These are phyloP conservation scores for Melolontha melolontha DNA, from an alignment of 2,888 invertebrate species.

Conservation along the genomic window DNA sequence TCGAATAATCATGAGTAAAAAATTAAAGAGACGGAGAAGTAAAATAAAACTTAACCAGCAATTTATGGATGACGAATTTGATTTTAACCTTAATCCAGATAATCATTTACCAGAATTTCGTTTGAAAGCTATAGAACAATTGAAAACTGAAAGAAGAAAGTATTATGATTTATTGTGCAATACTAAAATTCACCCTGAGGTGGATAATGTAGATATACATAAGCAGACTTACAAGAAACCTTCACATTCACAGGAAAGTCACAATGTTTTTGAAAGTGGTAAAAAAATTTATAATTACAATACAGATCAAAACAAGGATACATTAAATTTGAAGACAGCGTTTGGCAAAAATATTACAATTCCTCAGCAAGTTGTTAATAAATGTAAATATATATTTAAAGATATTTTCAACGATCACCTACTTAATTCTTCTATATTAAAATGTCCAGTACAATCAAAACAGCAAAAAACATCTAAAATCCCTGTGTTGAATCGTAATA, in stretches of 20 bases:
- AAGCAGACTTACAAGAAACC: conserved; percentile 31
- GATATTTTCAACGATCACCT: conserved; percentile 51
- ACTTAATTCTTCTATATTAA: conserved; percentile 21
- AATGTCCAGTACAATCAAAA: conserved; percentile 24
- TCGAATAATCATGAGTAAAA: conserved; percentile 42
- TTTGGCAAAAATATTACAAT: conserved; percentile 60
- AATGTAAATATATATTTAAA: conserved; percentile 61
- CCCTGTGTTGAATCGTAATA: conserved; percentile 42
- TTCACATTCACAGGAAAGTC: background rate
- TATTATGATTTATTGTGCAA: conserved; percentile 37
- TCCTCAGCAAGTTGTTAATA: conserved; percentile 52
- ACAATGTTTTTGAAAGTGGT: conserved; percentile 1
- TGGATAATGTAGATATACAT: conserved; percentile 33
- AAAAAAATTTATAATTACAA: conserved; percentile 21
- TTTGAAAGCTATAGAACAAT: conserved; percentile 50
- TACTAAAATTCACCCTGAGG: conserved; percentile 48
- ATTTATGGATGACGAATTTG: conserved; percentile 42
- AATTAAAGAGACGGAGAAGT: conserved; percentile 39
- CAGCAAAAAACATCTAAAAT: conserved; percentile 19
- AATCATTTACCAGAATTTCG: conserved; percentile 45
- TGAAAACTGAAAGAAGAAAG: conserved; percentile 46
- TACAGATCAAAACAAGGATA: conserved; percentile 10
- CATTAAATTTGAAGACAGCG: conserved; percentile 61
- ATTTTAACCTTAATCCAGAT: conserved; percentile 6
- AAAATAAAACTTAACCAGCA: conserved; percentile 38